Conservation (phyloP, 1,140 invertebrate species). For the Rhagoletis pomonella region DNA sequence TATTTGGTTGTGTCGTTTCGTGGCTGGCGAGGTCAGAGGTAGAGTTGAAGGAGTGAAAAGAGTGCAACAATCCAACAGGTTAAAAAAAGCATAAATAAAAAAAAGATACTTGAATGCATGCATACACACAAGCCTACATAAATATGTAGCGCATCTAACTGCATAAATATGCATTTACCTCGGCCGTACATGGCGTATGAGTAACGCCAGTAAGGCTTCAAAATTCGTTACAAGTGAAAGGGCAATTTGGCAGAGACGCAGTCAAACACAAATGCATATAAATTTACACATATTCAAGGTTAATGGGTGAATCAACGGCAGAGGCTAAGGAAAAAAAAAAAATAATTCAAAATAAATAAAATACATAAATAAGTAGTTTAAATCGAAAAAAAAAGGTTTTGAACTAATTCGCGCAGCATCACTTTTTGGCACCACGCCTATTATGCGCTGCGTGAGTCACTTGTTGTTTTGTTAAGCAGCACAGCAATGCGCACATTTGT, state of each 20-base stretch:
- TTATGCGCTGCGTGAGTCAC: constrained; percentile 37
- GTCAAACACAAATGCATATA: no score
- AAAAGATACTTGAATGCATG: not conserved
- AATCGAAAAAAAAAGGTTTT: not conserved
- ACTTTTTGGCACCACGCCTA: constrained; percentile 13
- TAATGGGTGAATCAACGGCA: not conserved
- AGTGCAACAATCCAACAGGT: not conserved
- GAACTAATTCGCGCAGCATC: not conserved
- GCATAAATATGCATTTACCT: not conserved
- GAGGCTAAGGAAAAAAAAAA: no score
- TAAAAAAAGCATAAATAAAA: not conserved
- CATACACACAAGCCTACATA: not conserved
- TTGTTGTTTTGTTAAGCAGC: not conserved
- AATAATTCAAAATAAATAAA: not conserved
- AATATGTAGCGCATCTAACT: not conserved
- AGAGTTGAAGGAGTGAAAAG: not conserved
- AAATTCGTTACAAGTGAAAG: not conserved
- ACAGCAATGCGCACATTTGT: not conserved
- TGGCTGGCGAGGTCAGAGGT: not conserved
- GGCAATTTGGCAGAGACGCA: not conserved
- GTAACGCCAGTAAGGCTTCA: not conserved
- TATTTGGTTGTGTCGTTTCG: not conserved
- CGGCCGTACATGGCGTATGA: not conserved
- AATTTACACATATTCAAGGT: not conserved
- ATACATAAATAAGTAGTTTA: not conserved